Conservation (phyloP, 1,140 invertebrate species). For the Pogonomyrmex californicus region DNA sequence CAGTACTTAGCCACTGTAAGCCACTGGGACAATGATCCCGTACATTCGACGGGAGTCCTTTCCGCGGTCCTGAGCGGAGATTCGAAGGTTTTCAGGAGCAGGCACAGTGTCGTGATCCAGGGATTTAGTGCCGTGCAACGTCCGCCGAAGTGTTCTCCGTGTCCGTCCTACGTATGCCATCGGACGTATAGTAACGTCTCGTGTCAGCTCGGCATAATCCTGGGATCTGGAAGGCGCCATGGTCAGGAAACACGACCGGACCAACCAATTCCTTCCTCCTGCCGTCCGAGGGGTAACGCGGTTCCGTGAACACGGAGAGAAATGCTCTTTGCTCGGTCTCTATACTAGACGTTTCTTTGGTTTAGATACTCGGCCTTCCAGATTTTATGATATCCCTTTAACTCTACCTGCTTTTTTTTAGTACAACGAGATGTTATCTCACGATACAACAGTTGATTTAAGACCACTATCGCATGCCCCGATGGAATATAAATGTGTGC, state of each 20-base stretch:
- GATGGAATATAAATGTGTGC: constrained; percentile 8
- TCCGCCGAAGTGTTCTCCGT: constrained; percentile 73
- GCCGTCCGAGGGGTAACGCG: constrained; percentile 64
- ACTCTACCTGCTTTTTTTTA: constrained; percentile 11
- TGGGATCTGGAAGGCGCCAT: constrained; percentile 81
- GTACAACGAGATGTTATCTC: neutral
- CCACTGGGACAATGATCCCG: constrained; percentile 73
- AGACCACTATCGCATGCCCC: neutral
- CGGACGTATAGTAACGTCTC: constrained; percentile 79
- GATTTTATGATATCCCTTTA: constrained; percentile 35
- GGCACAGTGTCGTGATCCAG: constrained; percentile 67
- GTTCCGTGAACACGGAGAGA: constrained; percentile 64
- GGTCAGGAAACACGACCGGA: constrained; percentile 84
- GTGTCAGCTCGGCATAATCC: constrained; percentile 83
- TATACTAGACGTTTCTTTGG: constrained; percentile 51
- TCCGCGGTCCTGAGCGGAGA: constrained; percentile 59
- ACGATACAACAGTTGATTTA: neutral
- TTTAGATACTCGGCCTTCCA: constrained; percentile 35
- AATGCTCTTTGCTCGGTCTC: constrained; percentile 67
- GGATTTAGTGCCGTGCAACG: constrained; percentile 75
- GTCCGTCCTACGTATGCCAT: constrained; percentile 70
- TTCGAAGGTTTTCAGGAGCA: constrained; percentile 72
- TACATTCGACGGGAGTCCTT: constrained; percentile 62
- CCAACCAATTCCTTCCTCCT: constrained; percentile 65
- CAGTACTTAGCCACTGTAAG: constrained; percentile 77